These are phyloP conservation scores for Rhinogobio ventralis DNA, from an alignment of 2,797 vertebrate genomes.

Conservation along the genomic window DNA sequence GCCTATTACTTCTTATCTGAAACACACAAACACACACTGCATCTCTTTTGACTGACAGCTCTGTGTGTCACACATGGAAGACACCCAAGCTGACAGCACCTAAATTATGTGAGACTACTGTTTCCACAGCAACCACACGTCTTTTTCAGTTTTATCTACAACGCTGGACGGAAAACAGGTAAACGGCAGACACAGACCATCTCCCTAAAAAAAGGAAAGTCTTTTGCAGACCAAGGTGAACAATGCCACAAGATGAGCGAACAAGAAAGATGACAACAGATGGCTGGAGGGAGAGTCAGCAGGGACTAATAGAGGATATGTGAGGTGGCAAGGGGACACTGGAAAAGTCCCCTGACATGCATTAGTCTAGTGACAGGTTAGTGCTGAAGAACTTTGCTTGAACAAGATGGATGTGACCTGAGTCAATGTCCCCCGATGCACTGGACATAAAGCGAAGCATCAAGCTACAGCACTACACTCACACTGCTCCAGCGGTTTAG, in stretches of 20 bases:
- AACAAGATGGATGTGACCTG: conserved; percentile 35
- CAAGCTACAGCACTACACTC: not conserved
- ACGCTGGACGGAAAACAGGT: conserved; percentile 7
- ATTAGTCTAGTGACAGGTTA: not conserved
- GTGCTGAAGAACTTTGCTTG: conserved; percentile 9
- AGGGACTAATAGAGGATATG: conserved; percentile 29
- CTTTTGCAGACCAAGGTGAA: not conserved
- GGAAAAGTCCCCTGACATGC: conserved; percentile 17
- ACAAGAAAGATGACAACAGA: conserved; percentile 28
- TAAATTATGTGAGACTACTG: conserved; percentile 37
- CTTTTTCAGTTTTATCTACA: conserved; percentile 42
- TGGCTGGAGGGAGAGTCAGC: conserved; percentile 11
- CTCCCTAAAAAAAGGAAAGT: not conserved
- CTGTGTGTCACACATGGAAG: conserved; percentile 17
- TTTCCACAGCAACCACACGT: conserved; percentile 58
- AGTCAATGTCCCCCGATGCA: not conserved
- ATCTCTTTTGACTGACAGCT: conserved; percentile 37
- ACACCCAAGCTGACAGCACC: conserved; percentile 11
- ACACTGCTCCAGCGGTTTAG: not conserved
- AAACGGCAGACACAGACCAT: not conserved
- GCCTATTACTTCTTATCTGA: conserved; percentile 23
- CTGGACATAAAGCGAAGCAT: not conserved
- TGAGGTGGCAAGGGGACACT: conserved; percentile 26
- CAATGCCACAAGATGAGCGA: not conserved
- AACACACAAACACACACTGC: conserved; percentile 4